Base-by-base conservation (phyloP, 2,888 invertebrate species). In the Thymelicus acteon region DNA sequence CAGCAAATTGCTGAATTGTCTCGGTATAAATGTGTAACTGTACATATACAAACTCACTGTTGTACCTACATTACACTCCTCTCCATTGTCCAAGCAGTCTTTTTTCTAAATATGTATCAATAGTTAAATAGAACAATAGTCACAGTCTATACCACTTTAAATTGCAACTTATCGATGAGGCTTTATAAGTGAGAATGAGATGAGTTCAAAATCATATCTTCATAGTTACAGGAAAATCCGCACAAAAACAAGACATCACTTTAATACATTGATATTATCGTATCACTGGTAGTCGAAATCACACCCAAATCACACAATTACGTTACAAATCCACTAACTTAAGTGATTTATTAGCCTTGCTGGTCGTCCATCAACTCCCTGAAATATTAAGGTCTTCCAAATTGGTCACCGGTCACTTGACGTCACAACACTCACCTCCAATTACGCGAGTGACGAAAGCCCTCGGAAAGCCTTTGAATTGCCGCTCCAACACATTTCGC, bases 391-490 rank as follows among this genome's bases (percentile, higher is more conserved):
- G n/a, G 19, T 64, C 71, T 66, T 68, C 67, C 58, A 62, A 72
- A 76, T 73, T 76, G 74, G 72, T 75, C 75, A 78, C 75, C 83
- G 85, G 85, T 82, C 82, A 84, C 83, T 83, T 83, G 81, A 83
- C 82, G 80, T 86, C 83, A 87, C 54, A 60, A 71, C 64, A 65
- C 88, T 86, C 86, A 83, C 85, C 85, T 82, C 77, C 82, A 84
- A 83, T 85, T 84, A 85, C 85, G 85, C 82, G 82, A 80, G 82
- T 80, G 81, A 76, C 81, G 84, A 88, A 85, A 85, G 81, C 81
- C 85, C 85, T 83, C 82, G 86, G 88, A 90, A 87, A 85, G 81
- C 91, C 92, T 93, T 93, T 93, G 93, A 90, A 88, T 89, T 92
- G 90, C 93, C 92, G 90, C 89, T 88, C 85, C 86, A 89, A 77